Evolutionary conservation across 2,888 invertebrate species (phyloP).

Genomic region (Cacoxenus indagator): DNA sequence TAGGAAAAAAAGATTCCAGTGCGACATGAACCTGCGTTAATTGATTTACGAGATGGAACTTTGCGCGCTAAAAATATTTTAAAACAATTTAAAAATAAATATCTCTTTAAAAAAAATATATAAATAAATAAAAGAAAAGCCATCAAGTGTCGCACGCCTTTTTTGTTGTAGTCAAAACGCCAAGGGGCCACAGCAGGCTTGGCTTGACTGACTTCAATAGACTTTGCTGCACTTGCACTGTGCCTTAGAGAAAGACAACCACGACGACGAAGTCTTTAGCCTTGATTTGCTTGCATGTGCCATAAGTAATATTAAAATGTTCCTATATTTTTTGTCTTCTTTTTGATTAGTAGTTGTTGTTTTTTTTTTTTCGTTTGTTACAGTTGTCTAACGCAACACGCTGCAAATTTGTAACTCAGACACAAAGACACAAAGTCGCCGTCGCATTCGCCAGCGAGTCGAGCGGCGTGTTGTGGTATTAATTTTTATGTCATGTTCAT

Average conservation of each 20-base stretch:
- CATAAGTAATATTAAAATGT: not conserved
- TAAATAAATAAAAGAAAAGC: too few species aligned
- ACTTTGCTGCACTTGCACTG: too few species aligned
- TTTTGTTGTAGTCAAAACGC: too few species aligned
- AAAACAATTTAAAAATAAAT: too few species aligned
- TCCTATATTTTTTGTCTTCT: not conserved
- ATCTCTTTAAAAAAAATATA: too few species aligned
- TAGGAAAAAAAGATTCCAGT: too few species aligned
- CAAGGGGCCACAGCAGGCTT: too few species aligned
- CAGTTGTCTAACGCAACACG: not conserved
- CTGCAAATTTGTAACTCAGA: constrained; percentile 4
- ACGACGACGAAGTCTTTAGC: not conserved
- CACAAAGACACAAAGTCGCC: not conserved
- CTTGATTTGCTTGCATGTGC: constrained; percentile 4
- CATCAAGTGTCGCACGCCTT: too few species aligned
- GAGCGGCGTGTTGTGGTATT: constrained; percentile 10
- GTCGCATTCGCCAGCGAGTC: not conserved
- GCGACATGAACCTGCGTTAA: too few species aligned
- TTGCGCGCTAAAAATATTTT: too few species aligned
- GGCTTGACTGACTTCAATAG: too few species aligned
- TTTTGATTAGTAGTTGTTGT: not conserved
- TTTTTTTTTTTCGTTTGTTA: not conserved
- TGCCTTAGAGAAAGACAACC: not conserved
- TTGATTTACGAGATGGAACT: too few species aligned
- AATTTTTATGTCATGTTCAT: constrained; percentile 21